phyloP scores from a whole-genome alignment of 2,113 vertebrate genomes.

The Bothrops jararaca region DNA sequence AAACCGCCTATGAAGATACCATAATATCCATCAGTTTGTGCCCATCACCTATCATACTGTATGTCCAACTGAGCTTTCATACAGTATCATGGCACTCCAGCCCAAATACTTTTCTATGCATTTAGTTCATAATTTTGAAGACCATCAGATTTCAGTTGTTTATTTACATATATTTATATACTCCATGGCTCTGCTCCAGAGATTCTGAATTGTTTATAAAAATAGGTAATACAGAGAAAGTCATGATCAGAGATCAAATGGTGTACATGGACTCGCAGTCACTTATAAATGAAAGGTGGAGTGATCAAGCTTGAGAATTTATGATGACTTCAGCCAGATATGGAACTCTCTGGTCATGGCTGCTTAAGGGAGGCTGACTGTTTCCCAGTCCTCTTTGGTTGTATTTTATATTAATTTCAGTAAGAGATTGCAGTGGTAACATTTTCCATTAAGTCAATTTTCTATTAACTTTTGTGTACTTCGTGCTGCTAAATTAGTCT shows the following conservation, averaged over 20 bases:
- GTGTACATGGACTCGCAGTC: not conserved
- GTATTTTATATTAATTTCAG: constrained; percentile 38
- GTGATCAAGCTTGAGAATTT: not conserved
- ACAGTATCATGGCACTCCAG: not conserved
- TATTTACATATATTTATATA: not conserved
- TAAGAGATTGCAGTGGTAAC: constrained; percentile 15
- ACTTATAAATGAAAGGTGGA: too few relatives aligned
- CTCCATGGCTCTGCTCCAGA: not conserved
- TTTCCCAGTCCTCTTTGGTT: constrained; percentile 55
- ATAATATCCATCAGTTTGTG: not conserved
- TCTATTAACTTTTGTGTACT: constrained; percentile 53
- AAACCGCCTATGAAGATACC: not conserved
- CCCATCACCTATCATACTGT: not conserved
- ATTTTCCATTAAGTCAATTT: constrained; percentile 58
- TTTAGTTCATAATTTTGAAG: not conserved
- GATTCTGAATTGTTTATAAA: not conserved
- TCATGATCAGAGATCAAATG: not conserved
- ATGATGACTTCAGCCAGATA: not conserved
- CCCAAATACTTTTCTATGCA: not conserved
- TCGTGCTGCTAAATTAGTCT: constrained; percentile 53
- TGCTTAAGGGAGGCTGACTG: not conserved
- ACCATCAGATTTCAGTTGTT: not conserved
- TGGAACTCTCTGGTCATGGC: too few relatives aligned
- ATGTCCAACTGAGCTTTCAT: not conserved
- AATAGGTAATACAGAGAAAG: not conserved